Conservation (phyloP, 1,140 invertebrate genomes). For the Sesamia nonagrioides region DNA sequence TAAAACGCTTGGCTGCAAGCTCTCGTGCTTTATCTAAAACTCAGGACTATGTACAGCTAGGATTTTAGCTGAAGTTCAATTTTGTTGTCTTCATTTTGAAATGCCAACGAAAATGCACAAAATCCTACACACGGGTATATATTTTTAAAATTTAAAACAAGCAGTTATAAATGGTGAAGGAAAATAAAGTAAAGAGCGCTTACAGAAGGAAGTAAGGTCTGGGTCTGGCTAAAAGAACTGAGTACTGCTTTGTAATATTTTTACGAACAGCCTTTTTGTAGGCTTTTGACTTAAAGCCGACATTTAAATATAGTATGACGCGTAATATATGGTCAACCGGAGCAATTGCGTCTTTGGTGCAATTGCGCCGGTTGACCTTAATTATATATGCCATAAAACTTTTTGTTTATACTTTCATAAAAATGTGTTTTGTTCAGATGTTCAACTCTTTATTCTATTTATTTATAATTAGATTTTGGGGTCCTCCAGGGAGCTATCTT, state of each 20-base stretch:
- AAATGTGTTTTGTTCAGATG: neutral
- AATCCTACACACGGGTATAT: neutral
- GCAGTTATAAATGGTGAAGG: constrained; percentile 8
- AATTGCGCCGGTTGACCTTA: too few relatives aligned
- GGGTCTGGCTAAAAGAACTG: neutral
- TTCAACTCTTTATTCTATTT: neutral
- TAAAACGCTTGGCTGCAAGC: neutral
- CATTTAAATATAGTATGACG: neutral
- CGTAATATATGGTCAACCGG: too few relatives aligned
- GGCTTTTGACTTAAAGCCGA: neutral
- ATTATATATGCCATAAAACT: too few relatives aligned
- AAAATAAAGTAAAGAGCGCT: neutral
- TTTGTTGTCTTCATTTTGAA: constrained; percentile 20
- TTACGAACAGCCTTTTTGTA: neutral
- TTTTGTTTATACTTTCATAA: too few relatives aligned
- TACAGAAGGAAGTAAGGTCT: neutral
- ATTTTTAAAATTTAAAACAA: constrained; percentile 12
- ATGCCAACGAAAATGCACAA: constrained; percentile 4
- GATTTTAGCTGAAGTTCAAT: constrained; percentile 24
- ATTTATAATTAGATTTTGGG: neutral
- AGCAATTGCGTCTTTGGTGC: too few relatives aligned
- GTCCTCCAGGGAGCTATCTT: constrained; percentile 1
- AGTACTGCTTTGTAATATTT: neutral
- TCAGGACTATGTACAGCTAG: neutral
- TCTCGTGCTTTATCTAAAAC: constrained; percentile 15